Conservation (phyloP, 2,113 vertebrate genomes). For the Coregonus clupeaformis region DNA sequence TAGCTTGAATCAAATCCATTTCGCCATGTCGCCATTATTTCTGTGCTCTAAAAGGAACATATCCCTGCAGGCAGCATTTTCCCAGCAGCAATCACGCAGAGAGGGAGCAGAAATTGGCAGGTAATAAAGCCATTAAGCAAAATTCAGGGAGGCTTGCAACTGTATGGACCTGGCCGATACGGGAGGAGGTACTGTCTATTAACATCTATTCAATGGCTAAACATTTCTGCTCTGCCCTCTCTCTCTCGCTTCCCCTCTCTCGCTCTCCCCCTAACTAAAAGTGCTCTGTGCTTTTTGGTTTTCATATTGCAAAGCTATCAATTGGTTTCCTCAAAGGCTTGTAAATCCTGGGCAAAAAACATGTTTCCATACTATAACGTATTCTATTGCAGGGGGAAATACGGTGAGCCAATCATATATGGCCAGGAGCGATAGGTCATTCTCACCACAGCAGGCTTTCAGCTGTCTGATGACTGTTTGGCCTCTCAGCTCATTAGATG, state of each 20-base stretch:
- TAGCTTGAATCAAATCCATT: constrained; percentile 22
- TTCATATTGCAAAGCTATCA: not conserved
- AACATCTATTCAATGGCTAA: not conserved
- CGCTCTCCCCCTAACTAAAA: not conserved
- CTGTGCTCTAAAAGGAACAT: constrained; percentile 2
- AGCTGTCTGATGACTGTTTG: too few species aligned
- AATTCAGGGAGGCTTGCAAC: not conserved
- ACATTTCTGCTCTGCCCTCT: not conserved
- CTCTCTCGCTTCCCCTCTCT: not conserved
- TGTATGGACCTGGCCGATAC: not conserved
- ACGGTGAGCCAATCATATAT: not conserved
- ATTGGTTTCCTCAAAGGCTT: not conserved
- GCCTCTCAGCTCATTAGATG: too few species aligned
- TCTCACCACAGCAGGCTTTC: not conserved
- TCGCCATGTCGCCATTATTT: constrained; percentile 15
- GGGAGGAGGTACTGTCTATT: not conserved
- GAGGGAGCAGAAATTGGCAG: constrained; percentile 1
- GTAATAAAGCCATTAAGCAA: not conserved
- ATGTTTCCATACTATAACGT: not conserved
- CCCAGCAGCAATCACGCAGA: not conserved
- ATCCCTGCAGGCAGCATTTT: constrained; percentile 1
- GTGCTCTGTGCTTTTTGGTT: not conserved
- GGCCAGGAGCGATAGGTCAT: too few species aligned
- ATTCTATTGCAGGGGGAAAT: not conserved
- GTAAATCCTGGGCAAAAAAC: not conserved